Conservation (phyloP, 2,113 vertebrate genomes). For the Pterocles burchelli region DNA sequence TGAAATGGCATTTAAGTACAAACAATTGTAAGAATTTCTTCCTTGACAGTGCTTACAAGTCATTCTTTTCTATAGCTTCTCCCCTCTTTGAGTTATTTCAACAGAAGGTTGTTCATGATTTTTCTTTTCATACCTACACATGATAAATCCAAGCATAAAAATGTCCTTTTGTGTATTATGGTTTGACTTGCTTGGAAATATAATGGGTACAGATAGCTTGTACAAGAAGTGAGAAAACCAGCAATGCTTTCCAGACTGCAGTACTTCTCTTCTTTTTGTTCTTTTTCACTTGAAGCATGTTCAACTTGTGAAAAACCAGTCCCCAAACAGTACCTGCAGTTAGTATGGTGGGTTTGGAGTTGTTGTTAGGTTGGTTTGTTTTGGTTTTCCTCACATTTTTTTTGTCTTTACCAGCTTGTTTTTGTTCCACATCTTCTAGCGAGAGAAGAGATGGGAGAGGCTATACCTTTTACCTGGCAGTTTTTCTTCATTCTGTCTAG, state of each 20-base stretch:
- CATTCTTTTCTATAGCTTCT: neutral
- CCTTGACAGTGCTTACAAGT: neutral
- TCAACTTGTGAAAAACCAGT: neutral
- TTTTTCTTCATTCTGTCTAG: neutral
- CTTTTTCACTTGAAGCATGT: neutral
- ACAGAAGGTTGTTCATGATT: neutral
- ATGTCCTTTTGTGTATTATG: neutral
- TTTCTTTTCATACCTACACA: neutral
- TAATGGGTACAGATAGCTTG: neutral
- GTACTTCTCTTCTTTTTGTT: neutral
- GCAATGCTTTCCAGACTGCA: neutral
- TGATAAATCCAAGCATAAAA: neutral
- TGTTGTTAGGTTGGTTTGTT: neutral
- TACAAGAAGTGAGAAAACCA: neutral
- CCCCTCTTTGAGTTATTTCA: neutral
- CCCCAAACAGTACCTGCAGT: neutral
- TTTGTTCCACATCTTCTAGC: neutral
- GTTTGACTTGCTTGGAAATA: neutral
- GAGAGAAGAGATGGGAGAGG: neutral
- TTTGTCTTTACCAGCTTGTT: neutral
- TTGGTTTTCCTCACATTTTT: neutral
- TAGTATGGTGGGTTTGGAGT: accelerated
- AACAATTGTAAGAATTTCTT: neutral
- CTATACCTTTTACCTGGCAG: neutral
- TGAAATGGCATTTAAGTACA: neutral